Evolutionary conservation across 1,140 invertebrate genomes (phyloP).

Genomic region (Colletes latitarsis): DNA sequence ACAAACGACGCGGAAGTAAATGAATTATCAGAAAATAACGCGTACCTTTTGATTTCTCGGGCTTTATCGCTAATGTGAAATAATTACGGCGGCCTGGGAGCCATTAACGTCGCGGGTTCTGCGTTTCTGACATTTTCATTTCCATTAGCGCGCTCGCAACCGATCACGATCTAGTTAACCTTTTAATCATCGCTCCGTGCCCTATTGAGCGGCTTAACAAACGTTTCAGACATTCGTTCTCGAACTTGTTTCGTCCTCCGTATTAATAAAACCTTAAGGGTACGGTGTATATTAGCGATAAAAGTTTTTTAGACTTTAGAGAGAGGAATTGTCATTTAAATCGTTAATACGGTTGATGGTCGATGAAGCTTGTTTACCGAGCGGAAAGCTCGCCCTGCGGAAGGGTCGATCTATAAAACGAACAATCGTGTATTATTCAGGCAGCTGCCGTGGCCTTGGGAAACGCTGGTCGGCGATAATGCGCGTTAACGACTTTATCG

Average conservation of each 20-base stretch:
- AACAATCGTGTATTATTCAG: slow-evolving; percentile 59
- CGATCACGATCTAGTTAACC: not conserved
- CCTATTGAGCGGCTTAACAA: not conserved
- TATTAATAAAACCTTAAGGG: too few species aligned
- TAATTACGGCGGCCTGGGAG: not conserved
- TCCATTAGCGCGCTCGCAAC: not conserved
- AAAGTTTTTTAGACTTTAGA: too few species aligned
- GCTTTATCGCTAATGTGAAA: not conserved
- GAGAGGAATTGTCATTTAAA: too few species aligned
- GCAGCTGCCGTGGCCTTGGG: slow-evolving; percentile 55
- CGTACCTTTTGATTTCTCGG: not conserved
- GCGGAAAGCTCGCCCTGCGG: slow-evolving; percentile 10
- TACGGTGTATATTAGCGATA: too few species aligned
- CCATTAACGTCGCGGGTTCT: not conserved
- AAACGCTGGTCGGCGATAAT: slow-evolving; percentile 62
- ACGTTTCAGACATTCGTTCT: too few species aligned
- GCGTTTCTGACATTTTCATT: not conserved
- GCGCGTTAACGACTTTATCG: slow-evolving; percentile 69
- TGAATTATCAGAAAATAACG: too few species aligned
- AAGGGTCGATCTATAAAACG: slow-evolving; percentile 52
- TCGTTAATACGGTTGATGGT: not conserved
- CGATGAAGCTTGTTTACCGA: slow-evolving; percentile 7
- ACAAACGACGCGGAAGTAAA: too few species aligned
- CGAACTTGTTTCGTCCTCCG: too few species aligned
- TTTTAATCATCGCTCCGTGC: not conserved